These are phyloP conservation scores for Agrochola litura DNA, from an alignment of 2,888 invertebrate genomes.

Conservation along the genomic window DNA sequence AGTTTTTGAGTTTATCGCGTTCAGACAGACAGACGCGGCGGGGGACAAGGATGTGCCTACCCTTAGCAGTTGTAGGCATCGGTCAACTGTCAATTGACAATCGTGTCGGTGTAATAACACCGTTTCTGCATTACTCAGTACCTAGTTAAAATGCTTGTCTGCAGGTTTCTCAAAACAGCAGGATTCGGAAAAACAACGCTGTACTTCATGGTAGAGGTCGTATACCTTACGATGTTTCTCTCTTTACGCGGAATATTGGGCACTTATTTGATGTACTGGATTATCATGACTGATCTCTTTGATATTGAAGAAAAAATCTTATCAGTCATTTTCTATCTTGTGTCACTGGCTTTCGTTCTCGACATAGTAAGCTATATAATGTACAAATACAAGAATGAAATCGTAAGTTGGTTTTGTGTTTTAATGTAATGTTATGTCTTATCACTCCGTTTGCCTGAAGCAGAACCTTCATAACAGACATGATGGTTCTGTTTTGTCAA, in stretches of 20 bases:
- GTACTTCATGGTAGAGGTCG: conserved; percentile 86
- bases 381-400: conserved; percentile 81
- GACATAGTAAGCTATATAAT: conserved; percentile 84
- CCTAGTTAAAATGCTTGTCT: conserved; percentile 34
- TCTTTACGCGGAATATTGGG: conserved; percentile 88
- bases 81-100: neutral
- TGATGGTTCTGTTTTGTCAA: no score
- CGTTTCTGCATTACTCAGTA: neutral
- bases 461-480: no score
- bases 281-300: conserved; percentile 82
- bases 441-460: no score
- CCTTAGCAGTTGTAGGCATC: neutral
- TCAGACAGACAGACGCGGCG: no score
- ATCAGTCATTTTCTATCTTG: conserved; percentile 80
- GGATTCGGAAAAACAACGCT: conserved; percentile 86
- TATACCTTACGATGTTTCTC: conserved; percentile 88
- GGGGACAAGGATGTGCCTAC: no score
- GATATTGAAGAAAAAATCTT: conserved; percentile 83
- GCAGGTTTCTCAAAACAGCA: conserved; percentile 88
- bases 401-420: conserved; percentile 76
- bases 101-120: neutral
- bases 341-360: conserved; percentile 85
- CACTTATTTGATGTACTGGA: conserved; percentile 84
- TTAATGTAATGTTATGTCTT: neutral
- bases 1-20: no score